Evolutionary conservation across 2,888 invertebrate genomes (phyloP), one percentile per base, ranked within the genome.

Genomic region (Diachrysia chrysitis): DNA sequence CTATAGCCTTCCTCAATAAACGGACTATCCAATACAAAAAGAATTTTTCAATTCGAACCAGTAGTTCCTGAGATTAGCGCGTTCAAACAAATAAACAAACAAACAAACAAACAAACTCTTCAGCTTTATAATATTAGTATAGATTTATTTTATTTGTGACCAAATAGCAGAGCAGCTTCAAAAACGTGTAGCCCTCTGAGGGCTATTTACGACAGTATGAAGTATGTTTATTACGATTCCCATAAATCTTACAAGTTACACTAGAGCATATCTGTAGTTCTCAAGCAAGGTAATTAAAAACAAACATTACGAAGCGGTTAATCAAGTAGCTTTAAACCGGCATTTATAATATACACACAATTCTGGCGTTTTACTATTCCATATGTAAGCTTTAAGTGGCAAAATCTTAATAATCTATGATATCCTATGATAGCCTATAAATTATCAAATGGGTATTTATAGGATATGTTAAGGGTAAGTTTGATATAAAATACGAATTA

Each of bases 401-500:
- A 55, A 54, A 53, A 55, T 54, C 17, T 54, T 58, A 58, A 19
- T 61, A 63, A 59, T 67, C 46, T 37, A n/a, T n/a, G n/a, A n/a
- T n/a, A n/a, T n/a, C n/a, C n/a, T n/a, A n/a, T n/a, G n/a, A n/a
- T n/a, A 48, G 53, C 23, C n/a, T 56, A 63, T 58, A 37, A 23
- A 65, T 58, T 56, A n/a, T 63, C 6, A 10, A 54, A 58, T 66
- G 48, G 58, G 54, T 53, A 72, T 62, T 19, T 59, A 35, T 29
- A 51, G 58, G 60, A 66, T 62, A 59, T 59, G 61, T 66, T 71
- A 75, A 72, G 71, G 76, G 72, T 73, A 58, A 17, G 7, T 48
- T 48, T 19, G 17, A 19, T 7, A 7, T 46, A 46, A 71, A 71
- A 72, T 63, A 68, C 63, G 66, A 71, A 72, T 73, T 64, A 60